Evolutionary conservation across 1,140 invertebrate species (phyloP).

Genomic region (Lasaia peninsularis): DNA sequence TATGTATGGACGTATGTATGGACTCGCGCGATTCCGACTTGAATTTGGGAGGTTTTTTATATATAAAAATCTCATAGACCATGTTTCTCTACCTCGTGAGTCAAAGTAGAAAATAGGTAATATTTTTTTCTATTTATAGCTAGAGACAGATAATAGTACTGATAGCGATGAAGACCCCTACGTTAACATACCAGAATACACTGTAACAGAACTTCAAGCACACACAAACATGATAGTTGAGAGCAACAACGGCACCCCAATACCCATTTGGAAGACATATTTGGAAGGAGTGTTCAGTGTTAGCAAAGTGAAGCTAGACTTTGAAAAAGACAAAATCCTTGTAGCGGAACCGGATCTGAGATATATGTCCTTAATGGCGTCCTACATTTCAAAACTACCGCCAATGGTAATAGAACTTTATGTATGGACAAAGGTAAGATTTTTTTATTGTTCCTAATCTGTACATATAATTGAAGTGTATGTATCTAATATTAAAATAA

Average conservation of each 20-base stretch:
- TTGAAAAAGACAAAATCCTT: conserved; percentile 77
- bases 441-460: neutral
- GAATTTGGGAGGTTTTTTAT: no score
- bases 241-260: conserved; percentile 67
- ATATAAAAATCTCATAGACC: no score
- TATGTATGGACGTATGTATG: no score
- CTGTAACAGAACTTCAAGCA: conserved; percentile 79
- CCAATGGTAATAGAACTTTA: conserved; percentile 80
- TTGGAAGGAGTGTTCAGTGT: conserved; percentile 79
- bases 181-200: conserved; percentile 78
- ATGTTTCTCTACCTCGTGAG: no score
- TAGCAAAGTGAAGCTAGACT: conserved; percentile 74
- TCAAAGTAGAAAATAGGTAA: no score
- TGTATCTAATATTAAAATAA: no score
- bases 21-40: no score
- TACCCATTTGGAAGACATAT: conserved; percentile 81
- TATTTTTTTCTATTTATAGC: conserved; percentile 46
- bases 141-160: conserved; percentile 75
- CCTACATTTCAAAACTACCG: conserved; percentile 76
- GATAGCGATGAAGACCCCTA: conserved; percentile 65
- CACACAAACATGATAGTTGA: conserved; percentile 78
- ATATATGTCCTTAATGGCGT: conserved; percentile 79
- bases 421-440: conserved; percentile 81
- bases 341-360: conserved; percentile 79
- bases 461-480: no score